Conservation (phyloP, 2,113 vertebrate genomes). For the Uria lomvia region DNA sequence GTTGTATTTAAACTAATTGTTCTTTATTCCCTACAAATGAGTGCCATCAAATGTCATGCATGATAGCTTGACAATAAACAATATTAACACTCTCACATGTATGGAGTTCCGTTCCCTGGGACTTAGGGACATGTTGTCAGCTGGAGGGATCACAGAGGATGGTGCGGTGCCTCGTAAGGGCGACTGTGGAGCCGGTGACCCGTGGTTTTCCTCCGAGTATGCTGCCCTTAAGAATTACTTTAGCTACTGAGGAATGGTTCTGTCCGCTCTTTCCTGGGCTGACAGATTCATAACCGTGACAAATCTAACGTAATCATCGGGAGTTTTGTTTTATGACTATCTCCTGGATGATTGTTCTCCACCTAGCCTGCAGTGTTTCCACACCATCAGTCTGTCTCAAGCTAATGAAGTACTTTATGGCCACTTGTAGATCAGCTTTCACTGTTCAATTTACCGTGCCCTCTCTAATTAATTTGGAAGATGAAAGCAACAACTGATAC, state of each 20-base stretch:
- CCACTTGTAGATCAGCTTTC: neutral
- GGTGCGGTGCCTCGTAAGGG: fast-evolving
- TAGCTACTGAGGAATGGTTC: neutral
- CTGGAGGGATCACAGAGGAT: neutral
- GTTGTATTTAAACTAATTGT: neutral
- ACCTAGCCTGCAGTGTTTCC: neutral
- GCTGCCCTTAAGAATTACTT: neutral
- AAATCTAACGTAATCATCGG: neutral
- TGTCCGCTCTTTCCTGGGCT: neutral
- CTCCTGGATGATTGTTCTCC: neutral
- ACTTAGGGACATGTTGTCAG: neutral
- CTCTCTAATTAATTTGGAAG: constrained; percentile 9
- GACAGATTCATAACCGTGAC: neutral
- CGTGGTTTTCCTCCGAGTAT: fast-evolving
- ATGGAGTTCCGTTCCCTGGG: neutral
- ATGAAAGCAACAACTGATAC: neutral
- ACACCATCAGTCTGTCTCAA: neutral
- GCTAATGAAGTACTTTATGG: constrained; percentile 8
- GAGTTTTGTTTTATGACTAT: neutral
- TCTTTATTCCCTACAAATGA: neutral
- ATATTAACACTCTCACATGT: neutral
- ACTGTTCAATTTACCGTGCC: neutral
- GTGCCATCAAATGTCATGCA: neutral
- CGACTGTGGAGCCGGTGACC: neutral
- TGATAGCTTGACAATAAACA: neutral